Conservation (phyloP, 2,113 vertebrate species). For the Callorhinus ursinus region DNA sequence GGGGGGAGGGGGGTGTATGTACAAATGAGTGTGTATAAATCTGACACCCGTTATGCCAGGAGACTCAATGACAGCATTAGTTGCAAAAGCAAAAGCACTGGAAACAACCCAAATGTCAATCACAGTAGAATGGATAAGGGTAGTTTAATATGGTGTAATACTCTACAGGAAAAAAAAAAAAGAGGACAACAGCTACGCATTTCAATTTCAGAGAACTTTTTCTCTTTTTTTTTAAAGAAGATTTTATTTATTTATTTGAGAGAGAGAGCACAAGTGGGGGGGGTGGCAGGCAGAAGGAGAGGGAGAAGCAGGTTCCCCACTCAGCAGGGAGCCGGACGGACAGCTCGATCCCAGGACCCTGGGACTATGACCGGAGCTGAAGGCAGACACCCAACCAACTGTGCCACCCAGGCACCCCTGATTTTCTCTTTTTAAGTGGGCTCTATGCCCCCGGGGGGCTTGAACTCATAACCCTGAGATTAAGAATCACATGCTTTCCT, state of each 20-base stretch:
- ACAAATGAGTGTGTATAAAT: not conserved
- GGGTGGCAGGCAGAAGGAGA: not conserved
- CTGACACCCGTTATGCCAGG: not conserved
- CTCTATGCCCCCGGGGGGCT: not conserved
- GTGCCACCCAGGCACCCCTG: not conserved
- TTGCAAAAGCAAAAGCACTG: not conserved
- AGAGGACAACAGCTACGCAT: not conserved
- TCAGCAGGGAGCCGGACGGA: not conserved
- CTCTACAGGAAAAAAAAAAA: not conserved
- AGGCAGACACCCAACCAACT: not conserved
- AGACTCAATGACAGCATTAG: not conserved
- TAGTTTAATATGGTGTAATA: slow-evolving; percentile 4
- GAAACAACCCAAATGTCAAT: slow-evolving; percentile 14
- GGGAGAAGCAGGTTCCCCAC: not conserved
- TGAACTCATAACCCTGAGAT: not conserved
- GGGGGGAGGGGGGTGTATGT: not conserved
- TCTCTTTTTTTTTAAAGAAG: not conserved
- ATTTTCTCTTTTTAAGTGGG: not conserved
- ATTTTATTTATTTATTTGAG: not conserved
- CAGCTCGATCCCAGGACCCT: not conserved
- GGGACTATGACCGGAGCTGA: no score
- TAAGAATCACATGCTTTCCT: not conserved
- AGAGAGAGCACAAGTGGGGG: not conserved
- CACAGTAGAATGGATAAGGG: not conserved
- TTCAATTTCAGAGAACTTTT: not conserved